phyloP scores from a whole-genome alignment of 2,797 vertebrate species.

The Cirrhinus molitorella region DNA sequence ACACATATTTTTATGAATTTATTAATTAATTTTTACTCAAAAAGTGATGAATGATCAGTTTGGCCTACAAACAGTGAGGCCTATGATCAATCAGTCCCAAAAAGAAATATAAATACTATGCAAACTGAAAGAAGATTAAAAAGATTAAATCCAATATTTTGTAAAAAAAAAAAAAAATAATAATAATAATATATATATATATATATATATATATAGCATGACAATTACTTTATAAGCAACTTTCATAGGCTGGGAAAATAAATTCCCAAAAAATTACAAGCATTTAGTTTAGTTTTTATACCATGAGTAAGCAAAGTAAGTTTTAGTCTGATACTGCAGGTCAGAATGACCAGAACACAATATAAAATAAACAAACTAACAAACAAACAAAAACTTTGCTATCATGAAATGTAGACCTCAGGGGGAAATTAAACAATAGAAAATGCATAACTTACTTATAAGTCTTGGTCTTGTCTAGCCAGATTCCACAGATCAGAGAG shows the following conservation, averaged over 20 bases:
- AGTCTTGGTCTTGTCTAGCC: conserved; percentile 89
- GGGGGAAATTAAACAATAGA: not conserved
- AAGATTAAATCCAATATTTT: not conserved
- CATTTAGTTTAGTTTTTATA: no score
- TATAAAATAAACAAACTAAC: no score
- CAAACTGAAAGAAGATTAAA: not conserved
- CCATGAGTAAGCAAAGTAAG: no score
- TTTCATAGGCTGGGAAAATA: not conserved
- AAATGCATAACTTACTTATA: conserved; percentile 52
- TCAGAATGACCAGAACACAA: not conserved
- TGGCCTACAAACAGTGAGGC: no score
- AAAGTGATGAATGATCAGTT: no score
- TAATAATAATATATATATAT: no score
- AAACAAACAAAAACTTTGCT: not conserved
- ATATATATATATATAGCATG: no score
- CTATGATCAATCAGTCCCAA: no score
- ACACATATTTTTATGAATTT: no score
- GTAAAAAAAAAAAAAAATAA: no score
- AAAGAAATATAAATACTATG: not conserved
- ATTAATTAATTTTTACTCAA: no score
- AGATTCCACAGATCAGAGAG: conserved; percentile 91
- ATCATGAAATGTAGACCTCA: not conserved
- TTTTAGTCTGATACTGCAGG: not conserved
- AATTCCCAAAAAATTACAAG: not conserved
- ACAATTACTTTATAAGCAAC: not conserved